These are phyloP conservation scores for Apis mellifera DNA, from an alignment of 1,140 invertebrate genomes.

Conservation along the genomic window DNA sequence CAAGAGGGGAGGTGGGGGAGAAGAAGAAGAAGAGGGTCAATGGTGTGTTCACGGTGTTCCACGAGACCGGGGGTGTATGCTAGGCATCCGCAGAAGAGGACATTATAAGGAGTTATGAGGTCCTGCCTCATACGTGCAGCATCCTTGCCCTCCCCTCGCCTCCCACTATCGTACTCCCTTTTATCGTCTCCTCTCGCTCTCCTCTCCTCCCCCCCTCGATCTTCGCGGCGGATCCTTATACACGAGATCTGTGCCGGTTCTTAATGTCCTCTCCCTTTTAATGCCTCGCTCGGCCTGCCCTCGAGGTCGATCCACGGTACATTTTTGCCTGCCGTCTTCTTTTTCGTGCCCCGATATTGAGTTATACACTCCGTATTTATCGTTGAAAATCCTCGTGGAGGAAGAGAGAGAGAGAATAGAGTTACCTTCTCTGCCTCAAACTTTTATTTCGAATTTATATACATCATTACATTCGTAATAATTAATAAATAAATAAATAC, in stretches of 20 bases:
- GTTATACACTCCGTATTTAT: conserved; percentile 79
- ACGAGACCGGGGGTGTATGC: conserved; percentile 77
- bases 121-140: conserved; percentile 79
- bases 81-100: conserved; percentile 81
- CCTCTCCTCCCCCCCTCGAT: conserved; percentile 59
- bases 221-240: conserved; percentile 73
- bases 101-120: conserved; percentile 82
- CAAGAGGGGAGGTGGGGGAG: background rate
- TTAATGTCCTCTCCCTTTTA: conserved; percentile 81
- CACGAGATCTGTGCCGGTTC: conserved; percentile 79
- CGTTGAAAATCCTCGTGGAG: conserved; percentile 73
- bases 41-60: conserved; percentile 75
- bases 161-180: conserved; percentile 52
- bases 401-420: conserved; percentile 24
- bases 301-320: conserved; percentile 78
- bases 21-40: conserved; percentile 54
- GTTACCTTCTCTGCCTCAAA: background rate
- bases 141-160: conserved; percentile 70
- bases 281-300: conserved; percentile 76
- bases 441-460: background rate
- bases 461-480: too few species aligned
- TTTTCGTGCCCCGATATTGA: conserved; percentile 78
- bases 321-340: conserved; percentile 76
- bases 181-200: conserved; percentile 59
- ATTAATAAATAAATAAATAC: too few species aligned